Evolutionary conservation across 1,140 invertebrate genomes (phyloP).

Genomic region (Harlomillsia oculata): DNA sequence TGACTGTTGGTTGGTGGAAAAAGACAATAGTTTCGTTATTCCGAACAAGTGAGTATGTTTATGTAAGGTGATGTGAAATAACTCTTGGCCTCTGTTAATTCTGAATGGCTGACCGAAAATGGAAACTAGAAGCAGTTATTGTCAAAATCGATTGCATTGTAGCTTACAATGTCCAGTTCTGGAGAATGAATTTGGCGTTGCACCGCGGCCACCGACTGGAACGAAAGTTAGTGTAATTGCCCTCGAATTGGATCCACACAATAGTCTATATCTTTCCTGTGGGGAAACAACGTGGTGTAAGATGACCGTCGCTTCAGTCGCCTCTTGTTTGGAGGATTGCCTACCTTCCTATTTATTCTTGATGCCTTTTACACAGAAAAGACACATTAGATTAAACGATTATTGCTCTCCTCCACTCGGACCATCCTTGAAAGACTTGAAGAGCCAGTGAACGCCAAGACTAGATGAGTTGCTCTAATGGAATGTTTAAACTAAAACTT

Average conservation of each 20-base stretch:
- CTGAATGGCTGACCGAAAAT: no score
- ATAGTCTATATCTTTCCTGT: not conserved
- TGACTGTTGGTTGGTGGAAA: no score
- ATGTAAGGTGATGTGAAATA: no score
- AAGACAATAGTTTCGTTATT: no score
- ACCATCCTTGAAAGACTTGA: no score
- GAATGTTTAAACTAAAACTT: slow-evolving; percentile 4
- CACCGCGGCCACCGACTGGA: slow-evolving; percentile 8
- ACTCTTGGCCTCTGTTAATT: no score
- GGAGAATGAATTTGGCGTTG: slow-evolving; percentile 10
- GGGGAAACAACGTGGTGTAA: slow-evolving; percentile 2
- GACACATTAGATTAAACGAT: slow-evolving; percentile 28
- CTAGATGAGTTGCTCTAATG: not conserved
- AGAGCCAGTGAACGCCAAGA: not conserved
- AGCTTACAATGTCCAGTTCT: no score
- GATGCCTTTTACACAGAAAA: slow-evolving; percentile 17
- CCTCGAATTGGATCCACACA: slow-evolving; percentile 5
- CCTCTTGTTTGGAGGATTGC: not conserved
- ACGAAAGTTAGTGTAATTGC: slow-evolving; percentile 15
- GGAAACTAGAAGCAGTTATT: no score
- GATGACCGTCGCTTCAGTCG: not conserved
- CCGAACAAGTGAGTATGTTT: no score
- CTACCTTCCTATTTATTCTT: slow-evolving; percentile 6
- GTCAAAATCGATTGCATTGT: no score
- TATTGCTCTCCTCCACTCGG: slow-evolving; percentile 20